Base-by-base conservation (phyloP, 2,888 invertebrate genomes). In the Galerucella calmariensis region DNA sequence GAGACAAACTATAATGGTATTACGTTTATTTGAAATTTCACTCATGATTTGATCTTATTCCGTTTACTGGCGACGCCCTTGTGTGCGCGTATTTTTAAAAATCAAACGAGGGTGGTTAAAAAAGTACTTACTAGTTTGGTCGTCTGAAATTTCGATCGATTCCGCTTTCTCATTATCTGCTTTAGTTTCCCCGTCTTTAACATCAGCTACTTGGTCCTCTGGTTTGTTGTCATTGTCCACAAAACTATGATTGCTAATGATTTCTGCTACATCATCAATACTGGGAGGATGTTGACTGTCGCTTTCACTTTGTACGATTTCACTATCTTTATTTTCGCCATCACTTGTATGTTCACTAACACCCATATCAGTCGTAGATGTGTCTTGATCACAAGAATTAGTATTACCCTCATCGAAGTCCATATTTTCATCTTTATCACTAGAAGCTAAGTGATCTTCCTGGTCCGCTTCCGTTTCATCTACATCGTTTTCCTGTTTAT, bases 401-500 rank as follows among this genome's bases (percentile, higher is more conserved):
- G 75, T 73, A 59, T 75, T 79, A 71, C 75, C 72, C 61, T 72
- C 51, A 80, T 81, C 59, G 53, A 73, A 78, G 74, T 82, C 67
- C 61, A 77, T 76, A 75, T 74, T 78, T 80, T 85, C 63, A 78
- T 65, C 78, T 81, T 85, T 65, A 65, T 41, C 79, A 63, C 78
- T 80, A 46, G 82, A 80, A 61, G 77, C 71, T 62, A 72, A 58
- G 67, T 27, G 58, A 20, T 73, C 77, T 6, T 81, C 79, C 14
- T 81, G 82, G 2, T 83, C 82, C 27, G 83, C 82, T 12, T 81
- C 78, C 51, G 79, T 82, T 70, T 80, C 83, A 48, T 87, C 86
- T 77, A 85, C 85, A 14, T 86, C 81, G 14, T 83, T 78, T 14
- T 79, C 78, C 27, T 69, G 71, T 53, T 78, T 81, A 65, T 82